phyloP scores from a whole-genome alignment of 2,888 invertebrate species.

The Calliopum simillimum region DNA sequence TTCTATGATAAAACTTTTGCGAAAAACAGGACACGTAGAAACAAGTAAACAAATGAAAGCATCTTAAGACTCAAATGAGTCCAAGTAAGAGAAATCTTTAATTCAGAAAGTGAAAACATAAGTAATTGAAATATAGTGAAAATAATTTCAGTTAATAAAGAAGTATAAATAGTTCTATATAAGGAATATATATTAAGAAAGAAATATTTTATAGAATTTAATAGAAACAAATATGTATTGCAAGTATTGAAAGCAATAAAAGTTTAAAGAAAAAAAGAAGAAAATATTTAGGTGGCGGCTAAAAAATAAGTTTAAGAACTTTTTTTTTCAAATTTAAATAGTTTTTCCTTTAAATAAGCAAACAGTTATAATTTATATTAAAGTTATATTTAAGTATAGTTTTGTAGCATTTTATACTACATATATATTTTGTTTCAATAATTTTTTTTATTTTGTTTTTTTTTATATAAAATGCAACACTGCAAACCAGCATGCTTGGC shows the following conservation, averaged over 20 bases:
- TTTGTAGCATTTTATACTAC: too few relatives aligned
- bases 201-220: background rate
- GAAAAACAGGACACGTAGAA: constrained; percentile 49
- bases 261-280: too few relatives aligned
- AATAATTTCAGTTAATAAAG: too few relatives aligned
- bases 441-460: constrained; percentile 11
- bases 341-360: too few relatives aligned
- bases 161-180: background rate
- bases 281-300: too few relatives aligned
- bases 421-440: too few relatives aligned
- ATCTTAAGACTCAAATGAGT: constrained; percentile 17
- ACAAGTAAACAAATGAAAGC: constrained; percentile 55
- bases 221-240: too few relatives aligned
- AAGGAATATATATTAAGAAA: background rate
- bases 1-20: background rate
- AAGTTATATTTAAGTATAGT: background rate
- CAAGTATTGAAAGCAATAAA: too few relatives aligned
- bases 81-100: constrained; percentile 3
- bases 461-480: constrained; percentile 43
- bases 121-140: too few relatives aligned
- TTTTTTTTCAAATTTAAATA: background rate
- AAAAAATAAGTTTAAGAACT: too few relatives aligned
- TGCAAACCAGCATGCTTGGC: constrained; percentile 51
- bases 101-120: background rate
- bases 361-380: background rate